A percentile compares a stretch with the other conserved stretches of the same genome.
Conservation (phyloP, 2,888 invertebrate species). For the Caenorhabditis sinica region DNA sequence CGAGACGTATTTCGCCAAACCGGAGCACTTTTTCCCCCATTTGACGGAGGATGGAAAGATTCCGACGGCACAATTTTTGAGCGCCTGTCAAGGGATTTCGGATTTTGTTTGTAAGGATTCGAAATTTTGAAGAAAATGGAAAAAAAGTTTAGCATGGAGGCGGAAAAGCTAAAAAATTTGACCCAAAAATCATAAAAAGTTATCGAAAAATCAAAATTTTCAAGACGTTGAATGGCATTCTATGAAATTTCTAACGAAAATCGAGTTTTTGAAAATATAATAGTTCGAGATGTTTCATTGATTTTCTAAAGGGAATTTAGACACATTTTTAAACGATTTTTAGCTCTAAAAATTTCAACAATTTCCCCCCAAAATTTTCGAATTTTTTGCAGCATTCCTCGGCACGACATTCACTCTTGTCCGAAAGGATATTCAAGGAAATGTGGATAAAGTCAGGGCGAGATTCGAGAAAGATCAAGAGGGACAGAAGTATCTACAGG, state of each 20-base stretch:
- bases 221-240: too few relatives aligned
- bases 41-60: slow-evolving; percentile 76
- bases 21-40: slow-evolving; percentile 80
- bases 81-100: slow-evolving; percentile 82
- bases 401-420: slow-evolving; percentile 79
- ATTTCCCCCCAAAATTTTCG: background rate
- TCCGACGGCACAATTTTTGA: slow-evolving; percentile 82
- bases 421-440: slow-evolving; percentile 81
- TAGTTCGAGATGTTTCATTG: background rate
- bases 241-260: background rate
- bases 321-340: background rate
- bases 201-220: too few relatives aligned
- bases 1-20: slow-evolving; percentile 78
- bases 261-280: background rate
- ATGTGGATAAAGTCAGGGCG: slow-evolving; percentile 80
- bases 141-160: background rate
- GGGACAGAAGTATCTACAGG: slow-evolving; percentile 75
- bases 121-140: background rate
- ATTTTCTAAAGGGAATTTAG: background rate
- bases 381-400: slow-evolving; percentile 75
- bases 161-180: background rate
- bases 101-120: slow-evolving; percentile 80
- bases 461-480: slow-evolving; percentile 75
- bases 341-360: background rate
- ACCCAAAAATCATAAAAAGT: background rate